Conservation (phyloP, 2,797 vertebrate genomes). For the Molothrus aeneus region DNA sequence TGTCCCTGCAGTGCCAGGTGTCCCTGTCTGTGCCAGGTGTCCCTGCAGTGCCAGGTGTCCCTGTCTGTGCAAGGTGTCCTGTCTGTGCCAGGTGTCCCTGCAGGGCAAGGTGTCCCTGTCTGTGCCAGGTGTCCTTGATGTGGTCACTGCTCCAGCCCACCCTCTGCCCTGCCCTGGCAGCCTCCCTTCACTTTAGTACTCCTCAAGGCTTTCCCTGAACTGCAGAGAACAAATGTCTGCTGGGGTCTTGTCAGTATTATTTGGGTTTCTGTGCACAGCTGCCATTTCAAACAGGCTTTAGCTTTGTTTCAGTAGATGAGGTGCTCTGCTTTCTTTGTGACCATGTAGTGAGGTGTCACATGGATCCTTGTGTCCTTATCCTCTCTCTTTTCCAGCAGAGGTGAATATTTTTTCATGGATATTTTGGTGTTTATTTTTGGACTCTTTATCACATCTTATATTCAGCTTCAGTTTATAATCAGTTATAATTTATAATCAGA, state of each 20-base stretch:
- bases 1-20: too few relatives aligned
- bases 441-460: neutral
- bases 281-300: neutral
- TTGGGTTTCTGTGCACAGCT: neutral
- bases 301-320: neutral
- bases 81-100: neutral
- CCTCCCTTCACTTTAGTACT: fast-evolving
- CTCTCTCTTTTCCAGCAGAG: neutral
- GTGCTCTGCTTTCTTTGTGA: neutral
- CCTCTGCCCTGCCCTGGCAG: neutral
- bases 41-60: too few relatives aligned
- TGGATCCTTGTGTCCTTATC: neutral
- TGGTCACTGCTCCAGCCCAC: neutral
- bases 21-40: too few relatives aligned
- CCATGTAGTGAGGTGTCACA: neutral
- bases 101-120: too few relatives aligned
- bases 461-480: neutral
- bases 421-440: neutral
- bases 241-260: neutral
- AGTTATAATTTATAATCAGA: neutral
- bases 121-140: neutral
- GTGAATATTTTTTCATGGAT: neutral
- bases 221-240: neutral
- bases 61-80: too few relatives aligned
- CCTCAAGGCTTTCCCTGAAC: neutral